Conservation (phyloP, 2,113 vertebrate species). For the Leiothrix lutea region DNA sequence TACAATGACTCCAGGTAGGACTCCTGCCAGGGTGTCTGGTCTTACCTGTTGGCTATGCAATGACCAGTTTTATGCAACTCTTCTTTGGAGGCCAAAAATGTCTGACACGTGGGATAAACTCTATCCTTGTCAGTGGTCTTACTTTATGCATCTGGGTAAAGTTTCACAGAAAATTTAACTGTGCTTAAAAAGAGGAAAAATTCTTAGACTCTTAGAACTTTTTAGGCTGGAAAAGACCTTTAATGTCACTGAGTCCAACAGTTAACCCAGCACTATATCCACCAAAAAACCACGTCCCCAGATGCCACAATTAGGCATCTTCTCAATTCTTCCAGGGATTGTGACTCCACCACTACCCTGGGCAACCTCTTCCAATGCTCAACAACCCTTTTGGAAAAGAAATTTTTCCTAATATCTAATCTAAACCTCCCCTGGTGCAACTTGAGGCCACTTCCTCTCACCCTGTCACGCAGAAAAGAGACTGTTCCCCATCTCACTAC, state of each 20-base stretch:
- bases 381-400: background rate
- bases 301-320: background rate
- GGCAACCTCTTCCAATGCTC: background rate
- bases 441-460: background rate
- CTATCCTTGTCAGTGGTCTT: background rate
- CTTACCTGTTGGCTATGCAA: background rate
- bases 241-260: background rate
- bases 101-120: background rate
- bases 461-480: background rate
- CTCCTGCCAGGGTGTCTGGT: background rate
- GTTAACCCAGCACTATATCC: background rate
- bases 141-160: background rate
- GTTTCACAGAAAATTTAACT: background rate
- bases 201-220: background rate
- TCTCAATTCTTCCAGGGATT: background rate
- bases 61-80: background rate
- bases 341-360: background rate
- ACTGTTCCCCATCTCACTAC: background rate
- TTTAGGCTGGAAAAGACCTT: background rate
- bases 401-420: background rate
- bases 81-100: background rate
- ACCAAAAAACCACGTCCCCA: background rate
- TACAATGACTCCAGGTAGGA: constrained; percentile 64
- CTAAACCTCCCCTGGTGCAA: background rate
- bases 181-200: background rate